Evolutionary conservation across 2,888 invertebrate species (phyloP).

Genomic region (Microctonus brassicae): DNA sequence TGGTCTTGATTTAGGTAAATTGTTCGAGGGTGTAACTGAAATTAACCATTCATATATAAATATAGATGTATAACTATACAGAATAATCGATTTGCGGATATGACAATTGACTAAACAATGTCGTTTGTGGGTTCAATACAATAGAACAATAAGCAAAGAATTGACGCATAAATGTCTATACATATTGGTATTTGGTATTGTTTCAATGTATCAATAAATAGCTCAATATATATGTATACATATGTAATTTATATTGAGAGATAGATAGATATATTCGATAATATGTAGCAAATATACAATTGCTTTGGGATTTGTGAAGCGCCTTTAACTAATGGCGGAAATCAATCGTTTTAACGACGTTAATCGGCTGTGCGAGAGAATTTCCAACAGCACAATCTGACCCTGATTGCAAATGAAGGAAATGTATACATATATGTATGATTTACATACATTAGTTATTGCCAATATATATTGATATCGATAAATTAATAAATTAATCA

Average conservation of each 20-base stretch:
- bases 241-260: background rate
- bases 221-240: background rate
- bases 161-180: conserved; percentile 7
- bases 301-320: conserved; percentile 25
- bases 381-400: conserved; percentile 30
- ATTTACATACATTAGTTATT: background rate
- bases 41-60: no score
- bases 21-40: no score
- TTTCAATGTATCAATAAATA: background rate
- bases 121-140: background rate
- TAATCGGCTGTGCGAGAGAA: conserved; percentile 32
- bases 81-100: background rate
- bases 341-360: conserved; percentile 40
- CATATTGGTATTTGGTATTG: background rate
- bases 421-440: background rate
- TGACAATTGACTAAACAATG: conserved; percentile 23
- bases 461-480: background rate
- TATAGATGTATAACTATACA: background rate
- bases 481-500: background rate
- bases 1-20: background rate
- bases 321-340: conserved; percentile 36
- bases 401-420: background rate
- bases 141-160: conserved; percentile 30
- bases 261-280: conserved; percentile 24
- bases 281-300: conserved; percentile 34